Percentiles rank a stretch among this genome's conserved stretches.
phyloP scores from a whole-genome alignment of 2,113 vertebrate species.

The Pitta sordida region DNA sequence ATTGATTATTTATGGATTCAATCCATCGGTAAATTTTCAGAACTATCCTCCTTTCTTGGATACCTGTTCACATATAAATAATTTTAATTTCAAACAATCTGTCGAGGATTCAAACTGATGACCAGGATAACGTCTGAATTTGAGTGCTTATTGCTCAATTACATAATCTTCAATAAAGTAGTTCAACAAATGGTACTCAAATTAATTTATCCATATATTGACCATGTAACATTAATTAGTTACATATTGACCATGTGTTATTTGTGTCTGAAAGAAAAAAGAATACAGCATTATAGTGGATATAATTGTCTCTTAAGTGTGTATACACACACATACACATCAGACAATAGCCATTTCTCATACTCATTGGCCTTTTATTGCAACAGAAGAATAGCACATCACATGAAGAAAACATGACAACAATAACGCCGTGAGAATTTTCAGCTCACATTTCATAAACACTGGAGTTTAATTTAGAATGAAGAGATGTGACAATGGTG shows the following conservation, averaged over 20 bases:
- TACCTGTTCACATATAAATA: background rate
- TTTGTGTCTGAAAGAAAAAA: background rate
- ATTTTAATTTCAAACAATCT: background rate
- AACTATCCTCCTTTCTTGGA: background rate
- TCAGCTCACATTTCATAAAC: background rate
- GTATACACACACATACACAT: background rate
- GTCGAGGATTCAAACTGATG: background rate
- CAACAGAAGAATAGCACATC: background rate
- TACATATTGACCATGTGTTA: background rate
- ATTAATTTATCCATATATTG: background rate
- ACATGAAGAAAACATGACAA: background rate
- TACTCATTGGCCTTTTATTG: background rate
- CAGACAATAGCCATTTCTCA: background rate
- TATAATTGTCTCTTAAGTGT: background rate
- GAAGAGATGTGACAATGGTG: background rate
- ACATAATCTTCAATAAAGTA: background rate
- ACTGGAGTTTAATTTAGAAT: background rate
- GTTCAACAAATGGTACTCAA: background rate
- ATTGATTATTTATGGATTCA: constrained; percentile 36
- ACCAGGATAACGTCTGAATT: background rate
- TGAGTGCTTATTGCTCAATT: background rate
- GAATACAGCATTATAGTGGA: background rate
- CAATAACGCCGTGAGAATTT: background rate
- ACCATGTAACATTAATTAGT: background rate
- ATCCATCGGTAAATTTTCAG: constrained; percentile 5